Evolutionary conservation across 2,888 invertebrate species (phyloP).

Genomic region (Ptilodon capucinus): DNA sequence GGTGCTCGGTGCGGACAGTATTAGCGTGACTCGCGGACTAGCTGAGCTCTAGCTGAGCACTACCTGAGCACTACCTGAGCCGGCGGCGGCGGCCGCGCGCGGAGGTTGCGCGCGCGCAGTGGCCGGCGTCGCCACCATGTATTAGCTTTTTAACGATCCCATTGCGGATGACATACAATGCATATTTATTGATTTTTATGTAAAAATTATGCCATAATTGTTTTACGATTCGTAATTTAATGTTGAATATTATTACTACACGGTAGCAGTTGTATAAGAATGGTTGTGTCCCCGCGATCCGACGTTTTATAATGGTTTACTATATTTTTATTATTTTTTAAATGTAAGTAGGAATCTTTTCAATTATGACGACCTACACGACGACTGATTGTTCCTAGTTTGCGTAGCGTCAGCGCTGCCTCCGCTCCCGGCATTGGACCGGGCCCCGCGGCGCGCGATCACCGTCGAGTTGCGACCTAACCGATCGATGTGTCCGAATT

Average conservation of each 20-base stretch:
- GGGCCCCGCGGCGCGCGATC: conserved; percentile 1
- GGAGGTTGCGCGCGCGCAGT: conserved; percentile 1
- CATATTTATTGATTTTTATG: conserved; percentile 68
- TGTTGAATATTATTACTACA: conserved; percentile 62
- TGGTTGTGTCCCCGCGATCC: conserved; percentile 46
- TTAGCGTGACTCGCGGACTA: conserved; percentile 11
- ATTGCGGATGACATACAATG: conserved; percentile 44
- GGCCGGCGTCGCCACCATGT: conserved; percentile 18
- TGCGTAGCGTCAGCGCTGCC: conserved; percentile 54
- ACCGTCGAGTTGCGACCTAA: not conserved
- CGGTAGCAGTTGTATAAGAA: conserved; percentile 42
- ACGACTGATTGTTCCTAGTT: conserved; percentile 62
- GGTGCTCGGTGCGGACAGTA: conserved; percentile 21
- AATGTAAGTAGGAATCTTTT: conserved; percentile 56
- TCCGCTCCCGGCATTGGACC: conserved; percentile 19
- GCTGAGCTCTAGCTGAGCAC: too few species aligned
- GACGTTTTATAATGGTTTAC: conserved; percentile 50
- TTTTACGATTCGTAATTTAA: conserved; percentile 69
- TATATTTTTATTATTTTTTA: conserved; percentile 46
- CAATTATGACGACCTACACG: conserved; percentile 53
- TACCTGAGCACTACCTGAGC: not conserved
- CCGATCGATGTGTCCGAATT: not conserved
- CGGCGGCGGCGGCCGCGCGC: not conserved
- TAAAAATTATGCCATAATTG: conserved; percentile 74
- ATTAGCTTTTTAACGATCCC: conserved; percentile 26